Evolutionary conservation across 2,888 invertebrate genomes (phyloP), one percentile per base, ranked within the genome.

Genomic region (Himalopsyche japonica): DNA sequence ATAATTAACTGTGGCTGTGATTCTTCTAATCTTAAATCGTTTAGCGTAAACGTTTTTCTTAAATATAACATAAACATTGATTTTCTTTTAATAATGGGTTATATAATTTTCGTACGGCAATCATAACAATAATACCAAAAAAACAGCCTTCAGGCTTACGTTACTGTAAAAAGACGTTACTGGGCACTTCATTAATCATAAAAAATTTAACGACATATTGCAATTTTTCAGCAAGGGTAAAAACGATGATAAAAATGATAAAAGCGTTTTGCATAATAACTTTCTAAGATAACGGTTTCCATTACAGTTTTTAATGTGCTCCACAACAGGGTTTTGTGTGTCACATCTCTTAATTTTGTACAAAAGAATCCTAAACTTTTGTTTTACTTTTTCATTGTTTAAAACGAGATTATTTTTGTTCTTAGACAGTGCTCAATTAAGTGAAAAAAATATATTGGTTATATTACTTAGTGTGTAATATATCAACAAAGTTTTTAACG

Each of bases 171-270:
- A 49, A 49, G 49, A 49, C 49, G 49, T 49, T 57, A 24, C 57
- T n/a, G 57, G 64, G 70, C 81, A 76, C 48, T 82, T 82, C 85
- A 85, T 85, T 85, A 84, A 84, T 86, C 85, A 84, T 84, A 82
- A 80, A 84, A 57, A 86, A 80, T 86, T 86, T 86, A 80, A 86
- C 86, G 86, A 80, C 86, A 86, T 86, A 86, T 86, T 86, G 86
- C 83, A 84, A 82, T 85, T 81, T 85, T 85, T 81, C 32, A 27
- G 78, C 49, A 57, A 64, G 84, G 76, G 77, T 64, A 43, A 20
- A 32, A 57, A 83, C 76, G 48, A 57, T 82, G 82, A 84, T 84
- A 84, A 86, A 86, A 84, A 79, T 84, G 84, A 80, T 82, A 81
- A 86, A 86, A 82, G 70, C 82, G 77, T 84, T 82, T 79, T 82